phyloP scores from a whole-genome alignment of 1,140 invertebrate species.

The Cotesia glomerata region DNA sequence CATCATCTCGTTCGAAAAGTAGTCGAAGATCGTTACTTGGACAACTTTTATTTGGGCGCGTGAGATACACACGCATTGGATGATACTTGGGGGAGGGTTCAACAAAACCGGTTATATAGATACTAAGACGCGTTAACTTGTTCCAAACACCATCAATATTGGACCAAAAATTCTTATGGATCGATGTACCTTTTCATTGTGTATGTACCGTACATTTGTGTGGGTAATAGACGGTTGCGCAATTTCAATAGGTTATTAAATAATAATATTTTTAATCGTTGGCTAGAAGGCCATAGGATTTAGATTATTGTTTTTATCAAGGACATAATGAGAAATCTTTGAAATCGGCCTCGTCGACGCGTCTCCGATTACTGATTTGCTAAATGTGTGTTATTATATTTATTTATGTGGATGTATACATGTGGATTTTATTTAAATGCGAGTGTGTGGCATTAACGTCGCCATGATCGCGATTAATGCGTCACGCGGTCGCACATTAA shows the following conservation, averaged over 20 bases:
- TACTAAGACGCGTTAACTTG: too few species aligned
- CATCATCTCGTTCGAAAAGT: slow-evolving; percentile 13
- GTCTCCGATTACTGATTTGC: slow-evolving; percentile 11
- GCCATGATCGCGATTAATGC: slow-evolving; percentile 11
- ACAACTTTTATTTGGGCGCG: neutral
- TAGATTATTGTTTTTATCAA: slow-evolving; percentile 13
- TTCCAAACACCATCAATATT: too few species aligned
- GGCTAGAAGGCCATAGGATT: neutral
- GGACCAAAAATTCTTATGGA: too few species aligned
- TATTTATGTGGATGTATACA: too few species aligned
- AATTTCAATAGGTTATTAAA: too few species aligned
- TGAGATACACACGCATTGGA: neutral
- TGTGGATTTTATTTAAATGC: slow-evolving; percentile 2
- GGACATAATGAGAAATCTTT: slow-evolving; percentile 7
- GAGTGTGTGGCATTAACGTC: neutral
- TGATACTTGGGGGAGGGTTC: too few species aligned
- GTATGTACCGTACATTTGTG: too few species aligned
- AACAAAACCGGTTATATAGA: too few species aligned
- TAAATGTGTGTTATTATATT: neutral
- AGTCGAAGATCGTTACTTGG: neutral
- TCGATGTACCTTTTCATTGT: too few species aligned
- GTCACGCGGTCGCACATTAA: slow-evolving; percentile 8
- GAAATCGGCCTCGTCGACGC: slow-evolving; percentile 11
- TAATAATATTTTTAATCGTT: too few species aligned
- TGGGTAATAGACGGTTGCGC: too few species aligned